Base-by-base conservation (phyloP, 2,113 vertebrate genomes). In the Coptodon bakossiorum region DNA sequence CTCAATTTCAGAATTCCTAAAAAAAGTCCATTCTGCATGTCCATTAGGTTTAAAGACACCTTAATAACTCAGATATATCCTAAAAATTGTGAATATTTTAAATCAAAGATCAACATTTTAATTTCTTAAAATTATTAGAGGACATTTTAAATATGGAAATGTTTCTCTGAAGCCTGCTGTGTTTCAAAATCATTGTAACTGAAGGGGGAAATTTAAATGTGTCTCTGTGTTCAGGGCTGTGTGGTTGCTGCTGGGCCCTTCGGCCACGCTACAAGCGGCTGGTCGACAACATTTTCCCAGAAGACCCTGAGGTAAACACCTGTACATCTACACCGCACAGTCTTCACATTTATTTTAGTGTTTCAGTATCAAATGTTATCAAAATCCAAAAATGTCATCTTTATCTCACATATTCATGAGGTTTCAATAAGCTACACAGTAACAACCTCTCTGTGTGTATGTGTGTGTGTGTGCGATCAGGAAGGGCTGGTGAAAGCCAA, bases 231-330 rank as follows among this genome's bases (percentile, higher is more conserved):
- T 53, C 96, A 99, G 98, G 98, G 91, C 96, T 99, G 84, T 99
- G 97, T 88, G 98, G 98, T 66, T 99, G 98, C 94, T 99, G 98
- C 84, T 97, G 98, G 48, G 98, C 98, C 50, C 71, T 99, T 88
- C 95, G 98, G 50, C 98, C 98, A 86, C 97, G 98, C 61, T 99
- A 99, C 95, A 99, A 99, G 85, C 96, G 98, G 9, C 95, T 99
- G 91, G 98, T 99, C 73, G 98, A 99, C 94, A 99, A 98, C 93
- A 99, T 99, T 86, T 99, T 99, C 91, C 98, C 98, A 4, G 98
- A 99, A 94, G 97, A 99, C 87, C 98, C 98, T 16, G 98, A 98
- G 96, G 98, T 99, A 84, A 53, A 83, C 10, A 19, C 50, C 17
- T 50, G 71, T 78, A 29, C 9, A 48, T 29, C 22, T 48, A 76